phyloP scores from a whole-genome alignment of 1,140 invertebrate species.

The Elymnias hypermnestra region DNA sequence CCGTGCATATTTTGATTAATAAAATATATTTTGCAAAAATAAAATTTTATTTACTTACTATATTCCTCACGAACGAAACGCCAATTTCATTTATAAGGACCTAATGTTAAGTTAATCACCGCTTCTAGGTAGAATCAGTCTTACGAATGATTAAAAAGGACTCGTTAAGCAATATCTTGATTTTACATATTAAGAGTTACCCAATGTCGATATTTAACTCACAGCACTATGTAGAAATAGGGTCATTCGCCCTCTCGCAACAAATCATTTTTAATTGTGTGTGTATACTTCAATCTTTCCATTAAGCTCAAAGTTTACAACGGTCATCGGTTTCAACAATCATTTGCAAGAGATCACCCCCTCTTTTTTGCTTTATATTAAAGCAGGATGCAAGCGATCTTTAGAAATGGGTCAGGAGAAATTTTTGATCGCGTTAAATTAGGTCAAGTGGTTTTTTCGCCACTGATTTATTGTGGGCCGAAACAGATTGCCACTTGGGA shows the following conservation, averaged over 20 bases:
- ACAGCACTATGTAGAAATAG: constrained; percentile 55
- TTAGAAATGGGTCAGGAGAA: constrained; percentile 59
- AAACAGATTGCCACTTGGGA: neutral
- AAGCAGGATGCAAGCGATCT: constrained; percentile 40
- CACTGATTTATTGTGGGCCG: constrained; percentile 2
- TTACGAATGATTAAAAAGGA: too few species aligned
- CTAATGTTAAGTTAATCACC: too few species aligned
- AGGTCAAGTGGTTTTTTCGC: constrained; percentile 39
- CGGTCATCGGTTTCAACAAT: constrained; percentile 1
- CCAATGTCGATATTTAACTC: constrained; percentile 33
- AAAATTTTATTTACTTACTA: too few species aligned
- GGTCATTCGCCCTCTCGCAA: constrained; percentile 64
- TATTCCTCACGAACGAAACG: too few species aligned
- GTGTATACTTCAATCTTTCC: constrained; percentile 59
- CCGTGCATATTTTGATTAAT: too few species aligned
- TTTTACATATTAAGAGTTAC: too few species aligned
- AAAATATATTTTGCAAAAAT: too few species aligned
- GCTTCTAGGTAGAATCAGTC: too few species aligned
- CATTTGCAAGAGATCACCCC: constrained; percentile 33
- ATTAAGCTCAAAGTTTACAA: constrained; percentile 19
- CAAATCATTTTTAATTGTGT: constrained; percentile 73
- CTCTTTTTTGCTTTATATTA: constrained; percentile 39
- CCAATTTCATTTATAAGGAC: too few species aligned
- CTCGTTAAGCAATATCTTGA: too few species aligned
- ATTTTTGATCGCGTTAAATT: constrained; percentile 41